phyloP scores from a whole-genome alignment of 2,888 invertebrate species.

The Eremobia ochroleuca region DNA sequence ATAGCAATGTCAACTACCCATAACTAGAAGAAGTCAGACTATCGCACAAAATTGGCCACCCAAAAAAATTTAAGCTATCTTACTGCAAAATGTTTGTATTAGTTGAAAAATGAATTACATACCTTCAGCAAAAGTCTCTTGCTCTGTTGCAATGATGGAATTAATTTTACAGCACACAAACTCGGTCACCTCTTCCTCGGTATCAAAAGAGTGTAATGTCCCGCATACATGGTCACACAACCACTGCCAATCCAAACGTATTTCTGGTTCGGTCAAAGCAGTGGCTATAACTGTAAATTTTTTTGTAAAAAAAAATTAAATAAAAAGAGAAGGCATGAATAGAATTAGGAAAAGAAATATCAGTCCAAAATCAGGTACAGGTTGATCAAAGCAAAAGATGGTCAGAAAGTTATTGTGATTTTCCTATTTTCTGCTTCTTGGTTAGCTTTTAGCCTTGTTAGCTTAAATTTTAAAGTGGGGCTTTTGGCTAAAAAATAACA shows the following conservation, averaged over 20 bases:
- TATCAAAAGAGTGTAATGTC: constrained; percentile 97
- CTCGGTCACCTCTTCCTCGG: constrained; percentile 97
- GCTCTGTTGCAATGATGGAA: constrained; percentile 96
- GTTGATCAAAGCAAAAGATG: background rate
- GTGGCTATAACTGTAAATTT: constrained; percentile 95
- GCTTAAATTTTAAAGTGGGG: background rate
- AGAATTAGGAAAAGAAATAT: background rate
- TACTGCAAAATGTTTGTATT: background rate
- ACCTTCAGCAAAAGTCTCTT: constrained; percentile 92
- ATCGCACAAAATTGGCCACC: background rate
- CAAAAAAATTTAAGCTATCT: background rate
- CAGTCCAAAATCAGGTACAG: background rate
- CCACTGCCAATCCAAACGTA: constrained; percentile 98
- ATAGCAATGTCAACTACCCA: background rate
- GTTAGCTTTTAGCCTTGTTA: background rate
- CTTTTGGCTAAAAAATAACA: background rate
- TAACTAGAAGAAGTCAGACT: background rate
- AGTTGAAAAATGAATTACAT: constrained; percentile 19
- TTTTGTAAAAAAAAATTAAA: background rate
- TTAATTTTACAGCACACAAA: constrained; percentile 99
- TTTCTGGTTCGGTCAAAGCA: constrained; percentile 96
- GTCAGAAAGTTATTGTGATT: background rate
- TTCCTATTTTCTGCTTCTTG: background rate
- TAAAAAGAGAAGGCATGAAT: background rate
- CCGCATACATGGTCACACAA: constrained; percentile 96